Base-by-base conservation (phyloP, 2,888 invertebrate species). In the Anorthoa munda region DNA sequence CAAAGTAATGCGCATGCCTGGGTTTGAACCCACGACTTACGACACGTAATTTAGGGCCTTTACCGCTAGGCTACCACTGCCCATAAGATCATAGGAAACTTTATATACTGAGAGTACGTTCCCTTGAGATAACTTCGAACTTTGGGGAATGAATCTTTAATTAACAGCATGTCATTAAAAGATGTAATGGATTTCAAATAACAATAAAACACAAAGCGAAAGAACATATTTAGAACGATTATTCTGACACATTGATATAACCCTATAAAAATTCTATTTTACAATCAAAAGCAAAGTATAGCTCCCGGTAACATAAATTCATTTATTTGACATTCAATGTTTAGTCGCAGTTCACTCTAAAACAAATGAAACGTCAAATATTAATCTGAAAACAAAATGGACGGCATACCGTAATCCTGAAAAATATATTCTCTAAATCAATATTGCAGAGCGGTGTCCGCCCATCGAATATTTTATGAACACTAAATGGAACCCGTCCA, bases 391-490 rank as follows among this genome's bases (percentile, higher is more conserved):
- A 72, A 72, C 26, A 65, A 67, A 77, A 67, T 63, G 50, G 51
- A 60, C 39, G 51, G 60, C 12, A 50, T 46, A 39, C 58, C 31
- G 46, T 76, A 76, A 72, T 84, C 64, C 82, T 45, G 21, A n/a
- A 63, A 72, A 78, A 77, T 75, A 78, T 65, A 71, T 55, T 58
- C 59, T 12, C 21, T 61, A 83, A 78, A 81, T 86, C 84, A 76
- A 84, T 86, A 83, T 60, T 53, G 64, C 31, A 58, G 50, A 53
- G n/a, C 71, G 72, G 31, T 79, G 59, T 71, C 13, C 31, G 50
- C 45, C n/a, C 13, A 58, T 56, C 58, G 63, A 59, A 75, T 76
- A 80, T 77, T 75, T 75, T 83, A 80, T 86, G 67, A 77, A 83
- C 53, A 66, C 55, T 65, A 67, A 69, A 84, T 81, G 55, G 21